Conservation (phyloP, 2,797 vertebrate genomes). For the Schizopygopsis malacanthus region DNA sequence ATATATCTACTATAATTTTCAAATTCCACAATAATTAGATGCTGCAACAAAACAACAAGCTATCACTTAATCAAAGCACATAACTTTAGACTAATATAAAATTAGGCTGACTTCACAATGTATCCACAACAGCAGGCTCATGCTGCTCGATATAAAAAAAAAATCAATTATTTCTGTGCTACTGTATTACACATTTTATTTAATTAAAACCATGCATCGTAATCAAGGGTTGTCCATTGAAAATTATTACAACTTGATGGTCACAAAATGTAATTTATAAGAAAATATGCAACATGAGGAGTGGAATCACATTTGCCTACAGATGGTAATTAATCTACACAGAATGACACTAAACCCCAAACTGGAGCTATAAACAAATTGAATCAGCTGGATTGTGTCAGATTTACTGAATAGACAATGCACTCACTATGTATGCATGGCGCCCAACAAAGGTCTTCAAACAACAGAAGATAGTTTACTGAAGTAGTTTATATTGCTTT, state of each 20-base stretch:
- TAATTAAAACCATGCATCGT: not conserved
- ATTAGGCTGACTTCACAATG: not conserved
- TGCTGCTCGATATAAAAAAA: not conserved
- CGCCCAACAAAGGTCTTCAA: not conserved
- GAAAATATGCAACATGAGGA: not conserved
- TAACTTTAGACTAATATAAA: no score
- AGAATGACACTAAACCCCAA: not conserved
- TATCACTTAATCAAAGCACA: not conserved
- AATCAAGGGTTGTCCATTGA: not conserved
- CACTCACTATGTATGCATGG: not conserved
- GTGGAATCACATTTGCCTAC: not conserved
- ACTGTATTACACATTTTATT: not conserved
- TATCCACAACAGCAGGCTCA: not conserved
- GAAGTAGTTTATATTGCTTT: not conserved
- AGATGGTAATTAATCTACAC: not conserved
- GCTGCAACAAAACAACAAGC: not conserved
- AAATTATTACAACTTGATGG: not conserved
- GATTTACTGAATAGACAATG: not conserved
- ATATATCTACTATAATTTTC: not conserved
- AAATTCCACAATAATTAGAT: not conserved
- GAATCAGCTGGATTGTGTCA: not conserved
- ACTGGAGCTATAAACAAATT: not conserved
- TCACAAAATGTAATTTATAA: not conserved
- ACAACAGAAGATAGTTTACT: not conserved
- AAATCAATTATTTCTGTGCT: not conserved